Evolutionary conservation across 2,113 vertebrate species (phyloP).

Genomic region (Polypterus senegalus): DNA sequence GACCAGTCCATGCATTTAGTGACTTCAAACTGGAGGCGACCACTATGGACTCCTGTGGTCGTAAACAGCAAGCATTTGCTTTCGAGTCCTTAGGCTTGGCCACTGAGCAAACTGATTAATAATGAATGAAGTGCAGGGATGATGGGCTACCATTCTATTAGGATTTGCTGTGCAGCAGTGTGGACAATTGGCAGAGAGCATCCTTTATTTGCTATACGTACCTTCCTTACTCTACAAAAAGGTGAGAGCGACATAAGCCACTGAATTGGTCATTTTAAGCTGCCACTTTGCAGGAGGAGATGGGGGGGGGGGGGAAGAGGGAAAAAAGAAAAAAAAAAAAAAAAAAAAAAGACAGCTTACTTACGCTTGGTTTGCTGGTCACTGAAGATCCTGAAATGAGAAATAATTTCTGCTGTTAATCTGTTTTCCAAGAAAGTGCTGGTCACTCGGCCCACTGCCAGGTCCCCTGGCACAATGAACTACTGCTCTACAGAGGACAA

Average conservation of each 20-base stretch:
- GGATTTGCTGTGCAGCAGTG: too few relatives aligned
- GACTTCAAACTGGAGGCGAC: too few relatives aligned
- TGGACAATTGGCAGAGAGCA: neutral
- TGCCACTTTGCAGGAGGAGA: neutral
- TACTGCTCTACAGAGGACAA: neutral
- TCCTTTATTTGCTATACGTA: neutral
- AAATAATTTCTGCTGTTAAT: neutral
- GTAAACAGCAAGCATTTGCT: too few relatives aligned
- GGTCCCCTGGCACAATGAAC: neutral
- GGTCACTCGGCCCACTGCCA: neutral
- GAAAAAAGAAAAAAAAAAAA: neutral
- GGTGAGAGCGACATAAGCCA: neutral
- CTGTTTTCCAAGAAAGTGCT: neutral
- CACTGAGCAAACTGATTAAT: too few relatives aligned
- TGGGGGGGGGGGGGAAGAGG: neutral
- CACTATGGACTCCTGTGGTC: too few relatives aligned
- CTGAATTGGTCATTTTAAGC: neutral
- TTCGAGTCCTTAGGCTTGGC: too few relatives aligned
- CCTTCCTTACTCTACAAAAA: neutral
- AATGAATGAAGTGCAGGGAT: too few relatives aligned
- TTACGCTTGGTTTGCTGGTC: constrained; percentile 40
- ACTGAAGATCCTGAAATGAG: constrained; percentile 25
- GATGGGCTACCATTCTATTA: too few relatives aligned
- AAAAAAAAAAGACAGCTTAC: constrained; percentile 9
- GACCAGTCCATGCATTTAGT: too few relatives aligned